These are phyloP conservation scores for Gambusia holbrooki DNA, from an alignment of 2,113 vertebrate genomes.

Conservation along the genomic window DNA sequence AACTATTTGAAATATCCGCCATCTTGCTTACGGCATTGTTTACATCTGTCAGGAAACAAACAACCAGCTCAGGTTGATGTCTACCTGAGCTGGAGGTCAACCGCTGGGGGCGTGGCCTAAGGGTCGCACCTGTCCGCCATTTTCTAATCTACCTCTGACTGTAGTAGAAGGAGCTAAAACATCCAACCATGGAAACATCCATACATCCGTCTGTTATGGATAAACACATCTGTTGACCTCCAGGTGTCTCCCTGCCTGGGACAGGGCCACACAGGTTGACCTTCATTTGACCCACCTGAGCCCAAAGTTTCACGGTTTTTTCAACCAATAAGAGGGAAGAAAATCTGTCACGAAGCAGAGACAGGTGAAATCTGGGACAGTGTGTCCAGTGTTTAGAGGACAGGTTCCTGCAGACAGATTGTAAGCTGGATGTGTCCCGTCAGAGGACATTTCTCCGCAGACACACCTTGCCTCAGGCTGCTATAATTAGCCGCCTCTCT, in stretches of 20 bases:
- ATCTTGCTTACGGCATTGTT: neutral
- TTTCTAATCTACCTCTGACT: neutral
- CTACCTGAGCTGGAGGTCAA: neutral
- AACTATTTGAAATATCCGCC: neutral
- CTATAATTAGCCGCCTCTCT: constrained; percentile 33
- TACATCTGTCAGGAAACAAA: neutral
- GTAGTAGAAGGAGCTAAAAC: neutral
- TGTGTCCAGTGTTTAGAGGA: neutral
- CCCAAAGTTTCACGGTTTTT: neutral
- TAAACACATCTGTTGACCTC: too few relatives aligned
- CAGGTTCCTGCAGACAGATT: neutral
- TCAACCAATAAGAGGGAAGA: too few relatives aligned
- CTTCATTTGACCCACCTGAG: neutral
- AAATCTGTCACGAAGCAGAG: too few relatives aligned
- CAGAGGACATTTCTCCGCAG: neutral
- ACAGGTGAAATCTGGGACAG: too few relatives aligned
- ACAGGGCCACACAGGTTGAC: too few relatives aligned
- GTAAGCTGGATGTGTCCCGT: neutral
- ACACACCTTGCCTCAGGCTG: constrained; percentile 1
- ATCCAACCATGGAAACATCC: too few relatives aligned
- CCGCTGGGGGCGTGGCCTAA: neutral
- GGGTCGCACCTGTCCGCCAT: neutral
- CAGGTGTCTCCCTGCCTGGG: too few relatives aligned
- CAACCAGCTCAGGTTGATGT: neutral
- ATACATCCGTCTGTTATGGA: too few relatives aligned